These are phyloP conservation scores for Paradoxurus hermaphroditus DNA, from an alignment of 2,113 vertebrate genomes.

Conservation along the genomic window DNA sequence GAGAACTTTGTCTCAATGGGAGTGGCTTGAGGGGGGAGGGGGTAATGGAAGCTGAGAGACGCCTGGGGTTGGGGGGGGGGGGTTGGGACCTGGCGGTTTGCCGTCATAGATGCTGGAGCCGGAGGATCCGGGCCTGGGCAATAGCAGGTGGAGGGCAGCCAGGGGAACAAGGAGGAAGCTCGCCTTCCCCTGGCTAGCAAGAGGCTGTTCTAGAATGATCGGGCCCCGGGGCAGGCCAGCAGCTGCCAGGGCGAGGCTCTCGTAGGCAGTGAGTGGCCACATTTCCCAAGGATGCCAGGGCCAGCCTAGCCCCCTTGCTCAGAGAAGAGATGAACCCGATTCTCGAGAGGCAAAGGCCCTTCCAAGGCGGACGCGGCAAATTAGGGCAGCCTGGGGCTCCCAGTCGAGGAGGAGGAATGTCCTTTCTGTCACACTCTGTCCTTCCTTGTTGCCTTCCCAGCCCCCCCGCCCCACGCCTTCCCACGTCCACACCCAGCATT, in stretches of 20 bases:
- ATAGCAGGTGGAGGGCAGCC: background rate
- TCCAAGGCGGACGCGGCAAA: background rate
- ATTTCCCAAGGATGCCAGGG: background rate
- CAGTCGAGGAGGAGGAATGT: fast-evolving
- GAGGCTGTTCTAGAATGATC: background rate
- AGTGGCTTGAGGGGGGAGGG: background rate
- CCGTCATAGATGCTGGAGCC: background rate
- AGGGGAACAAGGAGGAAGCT: fast-evolving
- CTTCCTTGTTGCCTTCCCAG: background rate
- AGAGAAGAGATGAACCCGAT: background rate
- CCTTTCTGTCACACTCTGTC: background rate
- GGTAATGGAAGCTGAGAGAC: background rate
- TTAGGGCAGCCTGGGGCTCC: background rate
- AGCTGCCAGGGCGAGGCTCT: fast-evolving
- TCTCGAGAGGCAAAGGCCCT: background rate
- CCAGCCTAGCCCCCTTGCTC: background rate
- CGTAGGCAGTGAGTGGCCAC: fast-evolving
- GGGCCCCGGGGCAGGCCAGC: fast-evolving
- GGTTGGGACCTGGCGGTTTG: fast-evolving
- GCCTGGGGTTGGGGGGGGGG: too few relatives aligned
- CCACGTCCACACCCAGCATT: background rate
- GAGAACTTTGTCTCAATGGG: background rate
- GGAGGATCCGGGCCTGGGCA: background rate
- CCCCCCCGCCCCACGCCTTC: background rate
- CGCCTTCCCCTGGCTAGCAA: background rate